Base-by-base conservation (phyloP, 2,888 invertebrate genomes). In the Mythimna loreyi region DNA sequence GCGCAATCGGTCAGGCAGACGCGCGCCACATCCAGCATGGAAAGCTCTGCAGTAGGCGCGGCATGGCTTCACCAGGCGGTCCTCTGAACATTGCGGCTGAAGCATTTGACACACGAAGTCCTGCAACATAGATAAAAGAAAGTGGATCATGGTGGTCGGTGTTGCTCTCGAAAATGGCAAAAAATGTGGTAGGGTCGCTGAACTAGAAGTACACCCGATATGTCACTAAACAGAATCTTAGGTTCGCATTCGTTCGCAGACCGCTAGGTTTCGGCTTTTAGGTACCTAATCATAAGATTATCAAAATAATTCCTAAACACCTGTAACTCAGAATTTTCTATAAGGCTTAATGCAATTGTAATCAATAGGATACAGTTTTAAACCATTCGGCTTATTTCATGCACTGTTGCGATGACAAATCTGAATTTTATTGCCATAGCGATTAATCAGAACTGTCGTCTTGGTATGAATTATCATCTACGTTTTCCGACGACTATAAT, bases 71-170 rank as follows among this genome's bases (percentile, higher is more conserved):
- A 97, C 94, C 69, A 97, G 92, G 33, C 96, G 96, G 59, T 96
- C 96, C 59, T 94, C 96, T 0, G 92, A 90, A 89, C 99, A 99
- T 0, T 97, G 97, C 0, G 99, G 98, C 90, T 99, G 99, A 56
- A 99, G 93, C 74, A 98, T 96, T 86, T 98, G 97, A 87, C 99
- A 99, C 8, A 99, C 97, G 88, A 99, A 98, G 87, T 99, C 98
- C 93, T 96, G 83, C 19, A 83, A 80, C 55, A 16, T n/a, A 23
- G 33, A 55, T 7, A 23, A 13, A 60, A 50, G 16, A 49, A 23
- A n/a, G 16, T 16, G 1, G 16, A 6, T 6, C 21, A 21, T 47
- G 3, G 13, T 23, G 23, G 25, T 67, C 33, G n/a, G 9, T 40
- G 2, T 49, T 21, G 5, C 16, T 28, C 36, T 23, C 8, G 23